Evolutionary conservation across 2,797 vertebrate genomes (phyloP), one percentile per base, ranked within the genome.

Genomic region (Tympanoctomys barrerae): DNA sequence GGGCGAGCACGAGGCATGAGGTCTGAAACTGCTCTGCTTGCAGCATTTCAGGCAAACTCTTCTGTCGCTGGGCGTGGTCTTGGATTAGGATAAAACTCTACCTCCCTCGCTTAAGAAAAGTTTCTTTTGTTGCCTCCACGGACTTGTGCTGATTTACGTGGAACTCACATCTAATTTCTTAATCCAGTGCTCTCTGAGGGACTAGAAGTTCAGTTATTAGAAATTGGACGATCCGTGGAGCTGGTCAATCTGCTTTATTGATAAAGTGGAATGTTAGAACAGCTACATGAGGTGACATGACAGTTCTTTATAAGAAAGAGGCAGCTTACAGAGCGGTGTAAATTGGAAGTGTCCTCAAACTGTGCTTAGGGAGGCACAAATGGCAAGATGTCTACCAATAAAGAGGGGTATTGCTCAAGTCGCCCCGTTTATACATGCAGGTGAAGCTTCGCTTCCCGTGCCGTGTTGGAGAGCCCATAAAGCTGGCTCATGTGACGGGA

Each of bases 311-410:
- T 89, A 70, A 96, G 87, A 62, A 89, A 85, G 64, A 79, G 92
- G 91, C 96, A 19, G 75, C 94, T 94, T 78, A 68, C 90, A 36
- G 95, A 86, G 87, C 87, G 33, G 79, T 92, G 77, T 70, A 80
- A 96, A 85, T 96, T 90, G 94, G 64, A 84, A 94, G 95, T 64
- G 92, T 90, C 94, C 94, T 94, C 90, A 96, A 92, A 78, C 94
- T 95, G 90, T 87, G 94, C 87, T 57, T 95, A 61, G 96, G 93
- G 95, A 96, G 90, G 94, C 94, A 92, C 87, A 90, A 66, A 82
- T 54, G 92, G 95, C 95, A 81, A 93, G 88, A 89, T 62, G 79
- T 93, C 88, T 94, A 52, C 92, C 94, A 54, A 87, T 92, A 91
- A 96, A 94, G 73, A 13, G 86, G 86, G 70, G 39, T 31, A 83